Conservation (phyloP, 2,113 vertebrate genomes). For the Hystrix brachyura region DNA sequence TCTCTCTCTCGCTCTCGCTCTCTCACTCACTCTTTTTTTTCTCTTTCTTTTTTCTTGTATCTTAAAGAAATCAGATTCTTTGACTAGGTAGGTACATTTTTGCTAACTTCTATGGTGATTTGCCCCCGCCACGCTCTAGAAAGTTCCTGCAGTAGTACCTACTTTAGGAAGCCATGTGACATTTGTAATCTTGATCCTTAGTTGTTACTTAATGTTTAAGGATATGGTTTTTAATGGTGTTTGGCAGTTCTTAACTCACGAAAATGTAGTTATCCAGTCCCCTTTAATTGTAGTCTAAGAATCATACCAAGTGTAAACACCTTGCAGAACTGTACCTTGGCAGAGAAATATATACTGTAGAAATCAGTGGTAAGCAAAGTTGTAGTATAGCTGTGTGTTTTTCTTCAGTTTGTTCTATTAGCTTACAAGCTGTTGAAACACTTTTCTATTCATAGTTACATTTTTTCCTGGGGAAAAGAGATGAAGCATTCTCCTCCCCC, state of each 20-base stretch:
- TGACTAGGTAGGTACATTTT: background rate
- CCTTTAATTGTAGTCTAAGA: constrained; percentile 34
- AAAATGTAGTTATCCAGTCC: constrained; percentile 52
- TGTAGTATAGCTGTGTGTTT: background rate
- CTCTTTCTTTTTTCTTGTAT: background rate
- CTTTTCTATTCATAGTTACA: background rate
- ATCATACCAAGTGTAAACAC: background rate
- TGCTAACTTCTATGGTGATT: background rate
- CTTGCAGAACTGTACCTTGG: background rate
- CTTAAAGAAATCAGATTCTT: constrained; percentile 22
- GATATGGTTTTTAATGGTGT: background rate
- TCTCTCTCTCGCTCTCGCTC: background rate
- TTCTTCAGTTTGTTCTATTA: background rate
- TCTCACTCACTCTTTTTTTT: background rate
- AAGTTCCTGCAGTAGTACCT: background rate
- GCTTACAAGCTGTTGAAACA: background rate
- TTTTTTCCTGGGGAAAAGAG: background rate
- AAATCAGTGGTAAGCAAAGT: background rate
- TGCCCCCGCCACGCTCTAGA: background rate
- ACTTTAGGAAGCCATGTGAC: background rate
- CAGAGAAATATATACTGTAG: background rate
- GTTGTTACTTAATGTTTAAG: background rate
- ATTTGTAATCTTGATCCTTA: background rate
- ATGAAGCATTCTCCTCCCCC: background rate
- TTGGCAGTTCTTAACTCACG: background rate